Evolutionary conservation across 2,888 invertebrate genomes (phyloP).

Genomic region (Endotricha flammealis): DNA sequence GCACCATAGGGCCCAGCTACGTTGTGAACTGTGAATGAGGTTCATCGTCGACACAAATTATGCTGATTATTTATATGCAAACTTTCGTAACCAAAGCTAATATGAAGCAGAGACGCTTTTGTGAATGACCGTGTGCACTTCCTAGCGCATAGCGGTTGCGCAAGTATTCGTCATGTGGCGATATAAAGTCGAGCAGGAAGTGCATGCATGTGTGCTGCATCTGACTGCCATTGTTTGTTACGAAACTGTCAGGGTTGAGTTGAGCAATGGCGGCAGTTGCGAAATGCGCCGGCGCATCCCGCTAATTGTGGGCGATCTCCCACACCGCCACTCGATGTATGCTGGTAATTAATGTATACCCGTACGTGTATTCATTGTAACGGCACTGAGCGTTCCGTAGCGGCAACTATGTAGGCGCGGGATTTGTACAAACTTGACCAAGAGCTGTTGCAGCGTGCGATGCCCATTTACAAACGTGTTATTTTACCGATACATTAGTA

Average conservation of each 20-base stretch:
- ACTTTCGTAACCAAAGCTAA: constrained; percentile 53
- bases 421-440: constrained; percentile 49
- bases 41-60: background rate
- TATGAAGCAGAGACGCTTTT: constrained; percentile 42
- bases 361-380: constrained; percentile 22
- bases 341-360: constrained; percentile 5
- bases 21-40: background rate
- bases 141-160: constrained; percentile 60
- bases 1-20: constrained; percentile 37
- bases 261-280: constrained; percentile 66
- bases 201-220: constrained; percentile 74
- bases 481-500: constrained; percentile 58
- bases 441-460: constrained; percentile 43
- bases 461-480: constrained; percentile 41
- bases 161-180: constrained; percentile 56
- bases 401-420: constrained; percentile 2
- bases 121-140: constrained; percentile 49
- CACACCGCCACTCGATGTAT: constrained; percentile 31
- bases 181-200: constrained; percentile 73
- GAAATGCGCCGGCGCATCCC: constrained; percentile 65
- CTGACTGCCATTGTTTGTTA: constrained; percentile 71
- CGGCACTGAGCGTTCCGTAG: constrained; percentile 7
- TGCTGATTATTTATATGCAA: constrained; percentile 21
- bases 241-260: constrained; percentile 76
- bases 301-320: constrained; percentile 68